Evolutionary conservation across 2,888 invertebrate species (phyloP), one percentile per base, ranked within the genome.

Genomic region (Heteropelma amictum): DNA sequence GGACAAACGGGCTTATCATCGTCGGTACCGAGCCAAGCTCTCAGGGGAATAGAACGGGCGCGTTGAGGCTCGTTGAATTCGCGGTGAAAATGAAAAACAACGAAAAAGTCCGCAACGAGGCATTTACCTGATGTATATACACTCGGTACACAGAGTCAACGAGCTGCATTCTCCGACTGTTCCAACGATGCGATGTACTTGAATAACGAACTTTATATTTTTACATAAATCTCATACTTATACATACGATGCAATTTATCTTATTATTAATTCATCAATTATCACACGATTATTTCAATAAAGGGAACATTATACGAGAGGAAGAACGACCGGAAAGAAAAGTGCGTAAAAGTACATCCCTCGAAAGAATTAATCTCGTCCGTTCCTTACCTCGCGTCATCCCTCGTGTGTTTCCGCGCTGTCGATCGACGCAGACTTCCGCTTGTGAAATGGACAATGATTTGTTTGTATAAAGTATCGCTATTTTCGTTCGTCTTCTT

Each of bases 11-110:
- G 83, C 7, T 73, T 86, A 30, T 85, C 87, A 1, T 84, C 88
- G 0, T 87, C 87, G 2, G 85, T 86, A 42, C 86, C 88, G 28
- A 85, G 84, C 69, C 86, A 86, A 61, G 81, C 84, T 23, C 65
- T 85, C 40, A 80, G 86, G 47, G 84, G 83, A 40, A 72, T 83
- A 67, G 87, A 88, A 68, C 82, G 86, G 23, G 81, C 83, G 8
- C 85, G 87, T 79, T 87, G 78, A 86, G 63, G 42, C 40, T 40
- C 10, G 28, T 49, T 33, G 23, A 26, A 49, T 19, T 67, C 30
- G 6, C 28, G 51, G 21, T 35, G 51, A 60, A 58, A 23, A 12
- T n/a, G 58, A 19, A 65, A 28, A 65, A 47, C 12, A 75, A 54
- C 40, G n/a, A n/a, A n/a, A n/a, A n/a, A n/a, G n/a, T n/a, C n/a